Conservation (phyloP, 2,797 vertebrate genomes). For the Rhyacichthys aspro region DNA sequence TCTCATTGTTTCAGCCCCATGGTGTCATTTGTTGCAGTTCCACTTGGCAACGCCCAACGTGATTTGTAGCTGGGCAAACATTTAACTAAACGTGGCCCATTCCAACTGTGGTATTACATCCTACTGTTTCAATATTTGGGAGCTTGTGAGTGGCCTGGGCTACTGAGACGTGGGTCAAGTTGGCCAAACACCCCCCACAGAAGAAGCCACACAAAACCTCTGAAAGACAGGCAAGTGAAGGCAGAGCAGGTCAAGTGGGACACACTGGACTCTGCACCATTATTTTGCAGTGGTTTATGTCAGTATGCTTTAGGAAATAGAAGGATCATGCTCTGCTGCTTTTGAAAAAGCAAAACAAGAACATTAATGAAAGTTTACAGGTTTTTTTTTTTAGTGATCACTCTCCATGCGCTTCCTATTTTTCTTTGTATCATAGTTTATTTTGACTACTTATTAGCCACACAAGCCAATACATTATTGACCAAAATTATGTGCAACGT, state of each 20-base stretch:
- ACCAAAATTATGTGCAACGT: too few relatives aligned
- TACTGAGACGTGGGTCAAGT: conserved; percentile 53
- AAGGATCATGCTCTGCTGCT: not conserved
- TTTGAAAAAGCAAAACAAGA: not conserved
- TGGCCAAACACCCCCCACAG: conserved; percentile 38
- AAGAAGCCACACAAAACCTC: not conserved
- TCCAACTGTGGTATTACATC: conserved; percentile 75
- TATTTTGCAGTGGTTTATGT: conserved; percentile 21
- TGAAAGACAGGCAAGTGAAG: conserved; percentile 11
- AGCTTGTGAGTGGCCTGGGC: conserved; percentile 52
- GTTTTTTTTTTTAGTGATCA: too few relatives aligned
- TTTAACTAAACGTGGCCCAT: conserved; percentile 71
- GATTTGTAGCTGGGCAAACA: conserved; percentile 73
- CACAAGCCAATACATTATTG: too few relatives aligned
- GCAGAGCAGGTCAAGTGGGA: conserved; percentile 17
- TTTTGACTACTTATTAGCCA: too few relatives aligned
- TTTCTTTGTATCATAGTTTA: too few relatives aligned
- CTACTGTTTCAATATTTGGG: conserved; percentile 77
- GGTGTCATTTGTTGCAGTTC: conserved; percentile 59
- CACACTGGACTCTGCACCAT: conserved; percentile 13
- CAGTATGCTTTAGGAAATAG: conserved; percentile 10
- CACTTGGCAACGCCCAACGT: conserved; percentile 69
- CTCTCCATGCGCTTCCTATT: too few relatives aligned
- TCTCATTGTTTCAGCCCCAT: conserved; percentile 41
- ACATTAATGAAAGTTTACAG: too few relatives aligned